These are phyloP conservation scores for Drosophila azteca DNA, from an alignment of 1,140 invertebrate species.

Conservation along the genomic window DNA sequence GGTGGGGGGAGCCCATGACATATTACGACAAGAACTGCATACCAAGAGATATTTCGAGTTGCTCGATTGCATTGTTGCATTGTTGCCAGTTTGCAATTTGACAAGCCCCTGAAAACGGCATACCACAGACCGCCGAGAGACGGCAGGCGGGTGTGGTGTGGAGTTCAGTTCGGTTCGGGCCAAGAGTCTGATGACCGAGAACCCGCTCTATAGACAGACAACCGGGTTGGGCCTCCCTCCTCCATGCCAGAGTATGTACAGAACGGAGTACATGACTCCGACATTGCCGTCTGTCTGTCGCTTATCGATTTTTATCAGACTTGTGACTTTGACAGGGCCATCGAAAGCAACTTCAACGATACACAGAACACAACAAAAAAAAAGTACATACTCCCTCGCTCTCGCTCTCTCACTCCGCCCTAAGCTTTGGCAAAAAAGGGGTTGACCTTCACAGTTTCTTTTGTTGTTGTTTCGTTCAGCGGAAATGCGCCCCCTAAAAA, in stretches of 20 bases:
- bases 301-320: constrained; percentile 72
- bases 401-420: background rate
- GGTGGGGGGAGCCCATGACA: too few relatives aligned
- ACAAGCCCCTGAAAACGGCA: constrained; percentile 62
- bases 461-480: constrained; percentile 22
- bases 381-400: too few relatives aligned
- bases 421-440: constrained; percentile 47
- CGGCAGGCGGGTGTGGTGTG: too few relatives aligned
- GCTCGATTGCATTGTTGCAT: background rate
- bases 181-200: constrained; percentile 22
- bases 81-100: constrained; percentile 29
- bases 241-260: constrained; percentile 1
- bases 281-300: constrained; percentile 51
- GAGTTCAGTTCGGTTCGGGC: constrained; percentile 14
- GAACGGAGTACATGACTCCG: background rate
- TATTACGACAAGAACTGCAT: constrained; percentile 15
- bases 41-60: constrained; percentile 21
- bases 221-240: constrained; percentile 32
- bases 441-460: constrained; percentile 67
- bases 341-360: constrained; percentile 41
- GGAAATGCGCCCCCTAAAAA: constrained; percentile 47
- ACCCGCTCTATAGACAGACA: constrained; percentile 39
- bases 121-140: constrained; percentile 17
- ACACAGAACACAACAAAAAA: background rate
- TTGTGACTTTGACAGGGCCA: constrained; percentile 67